Evolutionary conservation across 92 coral and sea anemone species (phyloP), one percentile per base, ranked within the genome.

Genomic region (Epizoanthus scotinus): DNA sequence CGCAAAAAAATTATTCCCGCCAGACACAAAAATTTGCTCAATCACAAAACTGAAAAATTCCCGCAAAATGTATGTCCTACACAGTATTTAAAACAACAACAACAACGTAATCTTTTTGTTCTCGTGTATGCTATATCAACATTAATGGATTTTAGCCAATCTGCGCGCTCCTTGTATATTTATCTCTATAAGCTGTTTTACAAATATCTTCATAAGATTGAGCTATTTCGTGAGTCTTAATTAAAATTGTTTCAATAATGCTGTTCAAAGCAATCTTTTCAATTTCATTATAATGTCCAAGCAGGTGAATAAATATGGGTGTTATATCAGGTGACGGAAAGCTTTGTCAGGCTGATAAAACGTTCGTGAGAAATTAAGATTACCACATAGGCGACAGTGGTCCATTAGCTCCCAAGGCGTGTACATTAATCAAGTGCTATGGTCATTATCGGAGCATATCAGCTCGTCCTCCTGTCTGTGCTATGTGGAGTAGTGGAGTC

Each of bases 371-470:
- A 29, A 63, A 19, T 64, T 29, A 29, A 64, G 36, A 29, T 34
- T 14, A 19, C 70, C 73, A 44, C 64, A 20, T 20, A 6, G 27
- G 44, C 3, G 31, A 40, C 22, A 64, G 19, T 64, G 44, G 36
- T 40, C 70, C 70, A 64, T 29, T 62, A 64, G 70, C 3, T 15
- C 70, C 70, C 18, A 47, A 64, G 70, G 42, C 21, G 70, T 64
- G 22, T 27, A 64, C 5, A 40, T 69, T 55, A 18, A 25, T 14
- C 78, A 24, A 50, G 56, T 24, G 8, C 18, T 8, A 73, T 73
- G 79, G 13, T 29, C 63, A 56, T 22, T 36, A 55, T 56, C 31
- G 79, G 65, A 28, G 65, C 20, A 56, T 73, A 73, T 34, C 66
- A 73, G 21, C 38, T 73, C 17, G 53, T 73, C 22, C 36, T 73